A percentile compares a stretch with the other conserved stretches of the same genome.
Conservation (phyloP, 2,113 vertebrate species). For the Scytalopus superciliaris region DNA sequence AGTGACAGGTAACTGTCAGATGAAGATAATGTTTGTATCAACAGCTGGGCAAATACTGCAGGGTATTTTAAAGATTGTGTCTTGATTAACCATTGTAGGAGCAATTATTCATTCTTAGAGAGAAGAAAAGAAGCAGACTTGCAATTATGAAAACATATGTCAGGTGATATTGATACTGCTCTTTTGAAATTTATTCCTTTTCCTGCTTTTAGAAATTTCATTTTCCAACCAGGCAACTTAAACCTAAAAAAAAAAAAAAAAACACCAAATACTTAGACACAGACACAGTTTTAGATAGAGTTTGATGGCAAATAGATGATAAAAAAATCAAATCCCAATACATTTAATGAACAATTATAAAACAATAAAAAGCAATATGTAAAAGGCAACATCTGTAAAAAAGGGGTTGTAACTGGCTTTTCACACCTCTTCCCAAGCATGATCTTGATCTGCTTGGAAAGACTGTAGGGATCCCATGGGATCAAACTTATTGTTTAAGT, state of each 20-base stretch:
- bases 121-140: background rate
- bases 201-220: background rate
- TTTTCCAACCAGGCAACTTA: background rate
- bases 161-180: background rate
- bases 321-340: background rate
- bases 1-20: background rate
- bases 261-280: background rate
- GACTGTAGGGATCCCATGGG: background rate
- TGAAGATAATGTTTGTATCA: background rate
- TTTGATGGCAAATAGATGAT: background rate
- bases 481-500: background rate
- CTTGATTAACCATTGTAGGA: background rate
- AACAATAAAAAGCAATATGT: background rate
- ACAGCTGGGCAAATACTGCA: background rate
- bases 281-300: background rate
- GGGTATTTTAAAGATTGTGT: background rate
- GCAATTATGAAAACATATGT: background rate
- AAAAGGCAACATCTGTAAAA: background rate
- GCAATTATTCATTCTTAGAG: background rate
- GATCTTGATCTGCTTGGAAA: background rate
- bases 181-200: background rate
- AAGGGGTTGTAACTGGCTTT: background rate
- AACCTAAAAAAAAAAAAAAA: background rate
- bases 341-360: background rate
- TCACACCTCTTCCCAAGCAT: background rate